Percentiles rank a stretch among this genome's conserved stretches.
phyloP scores from a whole-genome alignment of 2,797 vertebrate species.

The Lutra lutra region DNA sequence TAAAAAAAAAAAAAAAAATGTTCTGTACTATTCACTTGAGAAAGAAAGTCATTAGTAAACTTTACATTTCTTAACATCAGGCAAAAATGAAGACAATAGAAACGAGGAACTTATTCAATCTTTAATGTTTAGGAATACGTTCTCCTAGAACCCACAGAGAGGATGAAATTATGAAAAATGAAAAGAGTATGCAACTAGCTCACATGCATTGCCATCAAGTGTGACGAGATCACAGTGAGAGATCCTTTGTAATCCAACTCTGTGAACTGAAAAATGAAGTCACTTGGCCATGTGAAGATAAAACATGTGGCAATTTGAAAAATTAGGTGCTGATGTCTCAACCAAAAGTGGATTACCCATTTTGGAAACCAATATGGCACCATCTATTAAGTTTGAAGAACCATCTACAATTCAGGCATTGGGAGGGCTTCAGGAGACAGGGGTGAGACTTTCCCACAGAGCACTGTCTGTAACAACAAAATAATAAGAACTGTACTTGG shows the following conservation, averaged over 20 bases:
- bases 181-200: background rate
- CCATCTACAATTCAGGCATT: no score
- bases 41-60: background rate
- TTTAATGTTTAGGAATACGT: background rate
- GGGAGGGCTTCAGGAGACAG: no score
- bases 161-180: background rate
- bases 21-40: background rate
- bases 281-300: background rate
- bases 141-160: background rate
- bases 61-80: background rate
- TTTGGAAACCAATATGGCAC: background rate
- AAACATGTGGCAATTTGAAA: background rate
- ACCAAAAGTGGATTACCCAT: rapidly evolving
- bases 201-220: background rate
- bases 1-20: background rate
- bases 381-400: background rate
- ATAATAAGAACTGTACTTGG: rapidly evolving
- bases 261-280: rapidly evolving
- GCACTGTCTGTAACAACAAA: background rate
- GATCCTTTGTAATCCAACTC: rapidly evolving
- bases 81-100: background rate
- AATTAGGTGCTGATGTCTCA: background rate
- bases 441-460: rapidly evolving
- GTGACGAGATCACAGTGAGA: background rate
- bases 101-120: background rate